These are phyloP conservation scores for Conus betulinus DNA, from an alignment of 1,140 invertebrate genomes.

Conservation along the genomic window DNA sequence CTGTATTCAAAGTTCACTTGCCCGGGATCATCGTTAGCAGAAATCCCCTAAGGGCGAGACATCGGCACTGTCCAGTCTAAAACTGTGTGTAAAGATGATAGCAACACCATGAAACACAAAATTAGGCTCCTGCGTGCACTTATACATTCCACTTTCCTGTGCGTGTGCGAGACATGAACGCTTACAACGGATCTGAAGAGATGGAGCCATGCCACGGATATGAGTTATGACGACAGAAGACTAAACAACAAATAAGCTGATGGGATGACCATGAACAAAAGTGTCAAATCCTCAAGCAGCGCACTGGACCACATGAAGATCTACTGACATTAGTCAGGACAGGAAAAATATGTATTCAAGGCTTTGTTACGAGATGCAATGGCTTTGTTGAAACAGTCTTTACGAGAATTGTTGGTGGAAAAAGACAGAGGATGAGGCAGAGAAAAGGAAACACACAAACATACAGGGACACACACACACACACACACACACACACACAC, in stretches of 20 bases:
- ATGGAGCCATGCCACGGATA: too few species aligned
- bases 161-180: neutral
- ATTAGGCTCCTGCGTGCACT: neutral
- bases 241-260: slow-evolving; percentile 2
- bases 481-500: too few species aligned
- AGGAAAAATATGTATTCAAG: too few species aligned
- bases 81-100: neutral
- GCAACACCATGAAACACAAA: neutral
- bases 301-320: neutral
- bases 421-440: too few species aligned
- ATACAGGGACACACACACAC: too few species aligned
- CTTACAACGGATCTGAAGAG: neutral
- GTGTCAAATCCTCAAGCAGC: too few species aligned
- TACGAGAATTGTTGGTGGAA: too few species aligned
- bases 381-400: too few species aligned
- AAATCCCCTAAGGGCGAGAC: neutral
- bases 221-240: neutral
- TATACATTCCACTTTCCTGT: neutral
- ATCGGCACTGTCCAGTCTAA: neutral
- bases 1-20: too few species aligned
- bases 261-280: neutral
- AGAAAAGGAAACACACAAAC: too few species aligned
- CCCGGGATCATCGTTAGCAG: too few species aligned
- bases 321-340: neutral
- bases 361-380: neutral